Evolutionary conservation across 2,888 invertebrate species (phyloP).

Genomic region (Eilema caniola): DNA sequence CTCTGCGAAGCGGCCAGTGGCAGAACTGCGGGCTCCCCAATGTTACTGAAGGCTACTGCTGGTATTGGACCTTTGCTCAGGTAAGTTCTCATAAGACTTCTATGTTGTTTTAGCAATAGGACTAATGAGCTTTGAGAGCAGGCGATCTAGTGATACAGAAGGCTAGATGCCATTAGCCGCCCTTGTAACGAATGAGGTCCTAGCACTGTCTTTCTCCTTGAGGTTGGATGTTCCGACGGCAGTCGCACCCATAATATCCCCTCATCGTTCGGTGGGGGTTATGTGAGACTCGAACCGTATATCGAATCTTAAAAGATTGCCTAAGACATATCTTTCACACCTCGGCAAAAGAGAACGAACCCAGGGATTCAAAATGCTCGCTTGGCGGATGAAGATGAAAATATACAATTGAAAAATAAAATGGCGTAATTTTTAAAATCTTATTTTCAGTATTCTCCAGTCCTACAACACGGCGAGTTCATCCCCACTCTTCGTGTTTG

Average conservation of each 20-base stretch:
- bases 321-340: too few species aligned
- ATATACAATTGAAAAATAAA: background rate
- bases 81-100: constrained; percentile 65
- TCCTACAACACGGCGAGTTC: constrained; percentile 84
- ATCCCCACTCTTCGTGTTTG: constrained; percentile 91
- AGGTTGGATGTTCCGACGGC: too few species aligned
- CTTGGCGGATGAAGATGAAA: background rate
- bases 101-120: background rate
- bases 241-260: too few species aligned
- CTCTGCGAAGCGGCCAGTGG: constrained; percentile 92
- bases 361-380: too few species aligned
- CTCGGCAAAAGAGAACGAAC: too few species aligned
- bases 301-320: too few species aligned
- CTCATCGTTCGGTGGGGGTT: too few species aligned
- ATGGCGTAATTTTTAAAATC: background rate
- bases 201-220: too few species aligned
- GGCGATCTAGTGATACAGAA: background rate
- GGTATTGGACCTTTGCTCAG: constrained; percentile 86
- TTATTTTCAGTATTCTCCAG: constrained; percentile 83
- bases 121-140: background rate
- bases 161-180: too few species aligned
- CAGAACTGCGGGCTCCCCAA: constrained; percentile 60
- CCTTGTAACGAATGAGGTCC: too few species aligned
- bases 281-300: too few species aligned
- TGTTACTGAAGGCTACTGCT: constrained; percentile 72